Percentiles rank a stretch among this genome's conserved stretches.
Conservation (phyloP, 2,797 vertebrate genomes). For the Perodicticus potto region DNA sequence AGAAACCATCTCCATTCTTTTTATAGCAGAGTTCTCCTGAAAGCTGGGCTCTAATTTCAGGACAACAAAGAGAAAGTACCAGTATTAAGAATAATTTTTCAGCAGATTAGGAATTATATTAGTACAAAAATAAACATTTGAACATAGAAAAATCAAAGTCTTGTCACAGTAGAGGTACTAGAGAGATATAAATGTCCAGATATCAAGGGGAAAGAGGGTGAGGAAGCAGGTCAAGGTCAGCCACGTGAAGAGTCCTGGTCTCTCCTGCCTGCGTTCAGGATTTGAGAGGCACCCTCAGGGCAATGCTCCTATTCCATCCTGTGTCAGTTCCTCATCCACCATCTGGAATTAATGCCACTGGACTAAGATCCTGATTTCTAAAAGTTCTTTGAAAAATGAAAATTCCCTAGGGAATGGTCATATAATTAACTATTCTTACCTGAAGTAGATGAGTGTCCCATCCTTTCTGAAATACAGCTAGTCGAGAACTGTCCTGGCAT, state of each 20-base stretch:
- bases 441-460: neutral
- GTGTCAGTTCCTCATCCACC: neutral
- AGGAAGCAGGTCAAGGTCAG: neutral
- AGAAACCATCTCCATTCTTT: neutral
- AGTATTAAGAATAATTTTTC: conserved; percentile 30
- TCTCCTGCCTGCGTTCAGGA: neutral
- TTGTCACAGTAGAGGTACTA: neutral
- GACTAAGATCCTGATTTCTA: neutral
- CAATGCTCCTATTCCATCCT: neutral
- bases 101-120: neutral
- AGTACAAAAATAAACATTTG: neutral
- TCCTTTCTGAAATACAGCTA: neutral
- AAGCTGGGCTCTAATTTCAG: neutral
- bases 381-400: neutral
- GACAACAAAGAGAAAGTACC: neutral
- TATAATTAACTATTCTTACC: neutral
- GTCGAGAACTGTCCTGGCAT: neutral
- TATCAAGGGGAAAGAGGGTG: neutral
- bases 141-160: conserved; percentile 36
- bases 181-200: neutral
- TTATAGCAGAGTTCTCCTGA: conserved; percentile 24
- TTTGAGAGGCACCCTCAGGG: neutral
- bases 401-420: neutral
- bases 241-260: neutral
- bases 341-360: conserved; percentile 17